Evolutionary conservation across 2,113 vertebrate species (phyloP).

Genomic region (Gymnorhina tibicen): DNA sequence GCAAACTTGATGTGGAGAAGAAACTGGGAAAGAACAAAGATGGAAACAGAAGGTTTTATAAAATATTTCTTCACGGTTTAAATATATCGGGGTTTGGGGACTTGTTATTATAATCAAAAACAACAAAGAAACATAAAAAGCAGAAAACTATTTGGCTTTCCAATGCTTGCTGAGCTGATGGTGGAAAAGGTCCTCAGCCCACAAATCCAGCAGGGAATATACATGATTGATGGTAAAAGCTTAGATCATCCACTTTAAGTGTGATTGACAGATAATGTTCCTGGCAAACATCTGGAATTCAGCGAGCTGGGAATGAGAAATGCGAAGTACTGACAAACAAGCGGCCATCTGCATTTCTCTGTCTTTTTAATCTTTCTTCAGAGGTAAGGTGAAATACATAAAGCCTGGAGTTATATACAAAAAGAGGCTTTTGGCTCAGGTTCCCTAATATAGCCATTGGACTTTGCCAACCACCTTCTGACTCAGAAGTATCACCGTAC

Average conservation of each 20-base stretch:
- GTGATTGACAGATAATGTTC: slow-evolving; percentile 3
- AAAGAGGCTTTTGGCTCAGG: not conserved
- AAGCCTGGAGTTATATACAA: not conserved
- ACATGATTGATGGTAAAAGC: slow-evolving; percentile 34
- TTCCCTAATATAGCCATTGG: not conserved
- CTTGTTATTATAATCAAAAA: not conserved
- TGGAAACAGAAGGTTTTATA: not conserved
- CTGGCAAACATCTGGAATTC: slow-evolving; percentile 15
- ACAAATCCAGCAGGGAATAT: not conserved
- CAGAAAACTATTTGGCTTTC: not conserved
- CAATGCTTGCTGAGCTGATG: not conserved
- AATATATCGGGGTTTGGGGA: not conserved
- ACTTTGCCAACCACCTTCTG: not conserved
- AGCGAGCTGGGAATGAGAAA: not conserved
- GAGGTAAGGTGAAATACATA: not conserved
- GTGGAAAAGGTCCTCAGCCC: not conserved
- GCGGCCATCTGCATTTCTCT: not conserved
- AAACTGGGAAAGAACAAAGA: not conserved
- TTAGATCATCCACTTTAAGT: slow-evolving; percentile 31
- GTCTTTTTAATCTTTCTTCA: slow-evolving; percentile 12
- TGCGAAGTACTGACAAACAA: slow-evolving; percentile 21
- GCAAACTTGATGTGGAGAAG: not conserved
- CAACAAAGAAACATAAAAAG: slow-evolving; percentile 12
- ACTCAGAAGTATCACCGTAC: not conserved
- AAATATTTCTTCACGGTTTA: not conserved